Evolutionary conservation across 2,888 invertebrate species (phyloP), one percentile per base, ranked within the genome.

Genomic region (Synanthedon vespiformis): DNA sequence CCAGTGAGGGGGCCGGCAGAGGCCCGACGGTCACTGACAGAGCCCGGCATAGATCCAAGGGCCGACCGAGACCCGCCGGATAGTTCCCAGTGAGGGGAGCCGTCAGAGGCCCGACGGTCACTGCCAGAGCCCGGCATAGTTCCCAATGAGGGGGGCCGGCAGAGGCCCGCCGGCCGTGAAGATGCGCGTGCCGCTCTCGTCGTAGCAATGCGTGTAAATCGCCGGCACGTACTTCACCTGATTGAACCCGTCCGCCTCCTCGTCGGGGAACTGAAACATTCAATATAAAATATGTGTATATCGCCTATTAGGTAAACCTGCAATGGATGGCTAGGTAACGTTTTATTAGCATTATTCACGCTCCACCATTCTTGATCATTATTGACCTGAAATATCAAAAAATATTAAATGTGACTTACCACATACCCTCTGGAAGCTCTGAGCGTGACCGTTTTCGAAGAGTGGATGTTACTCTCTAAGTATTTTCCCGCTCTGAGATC

Each of bases 91-190:
- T 93, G 41, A 97, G 88, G 52, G 94, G 95, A 2, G 96, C 95
- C 27, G 97, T 96, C 53, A 98, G 88, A 1, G 98, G 98, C 0
- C 98, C 98, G 8, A 98, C 44, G 13, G 55, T 82, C 88, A 97
- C 88, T 95, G 95, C 97, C 97, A 98, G 56, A 98, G 88, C 40
- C 95, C 97, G 34, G 97, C 97, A 80, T 98, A 98, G 88, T 97
- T 97, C 53, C 98, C 98, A 58, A 94, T 93, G 40, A 97, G 88
- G 52, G 94, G 95, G 2, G 96, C 95, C 27, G 97, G 96, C 53
- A 98, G 88, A 1, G 98, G 98, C 0, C 98, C 98, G 8, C 98
- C 98, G 10, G 97, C 98, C 0, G 97, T 94, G 88, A 98, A 98
- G 44, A 98, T 89, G 54, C 96, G 87, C 12, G 96, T 97, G 12